A percentile compares a stretch with the other conserved stretches of the same genome.
Conservation (phyloP, 2,888 invertebrate genomes). For the Colletes collaris region DNA sequence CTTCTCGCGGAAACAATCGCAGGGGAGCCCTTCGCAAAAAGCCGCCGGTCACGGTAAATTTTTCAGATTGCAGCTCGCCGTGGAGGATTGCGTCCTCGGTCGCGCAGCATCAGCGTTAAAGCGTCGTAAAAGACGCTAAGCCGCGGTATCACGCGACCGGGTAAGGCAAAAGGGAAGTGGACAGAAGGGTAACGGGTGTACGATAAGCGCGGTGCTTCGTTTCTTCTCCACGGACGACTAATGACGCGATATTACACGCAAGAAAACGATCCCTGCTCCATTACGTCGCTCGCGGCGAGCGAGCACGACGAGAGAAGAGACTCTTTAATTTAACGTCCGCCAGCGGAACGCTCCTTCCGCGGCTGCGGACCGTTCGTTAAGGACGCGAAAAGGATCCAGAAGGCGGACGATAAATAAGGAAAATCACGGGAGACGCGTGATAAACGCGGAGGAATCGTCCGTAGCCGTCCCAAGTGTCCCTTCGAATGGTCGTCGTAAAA, state of each 20-base stretch:
- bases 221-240: constrained; percentile 60
- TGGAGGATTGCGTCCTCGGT: too few species aligned
- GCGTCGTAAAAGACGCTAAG: constrained; percentile 53
- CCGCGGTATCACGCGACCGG: constrained; percentile 55
- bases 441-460: constrained; percentile 17
- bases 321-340: constrained; percentile 59
- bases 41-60: constrained; percentile 34
- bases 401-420: constrained; percentile 19
- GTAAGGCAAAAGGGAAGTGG: not conserved
- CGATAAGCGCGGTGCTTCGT: constrained; percentile 58
- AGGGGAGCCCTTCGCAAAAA: constrained; percentile 7
- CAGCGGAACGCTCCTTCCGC: constrained; percentile 34
- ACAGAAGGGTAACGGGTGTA: constrained; percentile 38
- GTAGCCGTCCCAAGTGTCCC: constrained; percentile 26
- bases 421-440: constrained; percentile 18
- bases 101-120: constrained; percentile 52
- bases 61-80: constrained; percentile 36
- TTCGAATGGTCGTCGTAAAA: constrained; percentile 51
- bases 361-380: constrained; percentile 37
- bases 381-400: constrained; percentile 10
- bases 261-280: constrained; percentile 56
- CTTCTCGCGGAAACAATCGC: constrained; percentile 45
- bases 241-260: constrained; percentile 66
- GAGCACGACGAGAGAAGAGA: constrained; percentile 13
- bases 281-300: constrained; percentile 35